Evolutionary conservation across 2,113 vertebrate species (phyloP), one percentile per base, ranked within the genome.

Genomic region (Xiphophorus maculatus): DNA sequence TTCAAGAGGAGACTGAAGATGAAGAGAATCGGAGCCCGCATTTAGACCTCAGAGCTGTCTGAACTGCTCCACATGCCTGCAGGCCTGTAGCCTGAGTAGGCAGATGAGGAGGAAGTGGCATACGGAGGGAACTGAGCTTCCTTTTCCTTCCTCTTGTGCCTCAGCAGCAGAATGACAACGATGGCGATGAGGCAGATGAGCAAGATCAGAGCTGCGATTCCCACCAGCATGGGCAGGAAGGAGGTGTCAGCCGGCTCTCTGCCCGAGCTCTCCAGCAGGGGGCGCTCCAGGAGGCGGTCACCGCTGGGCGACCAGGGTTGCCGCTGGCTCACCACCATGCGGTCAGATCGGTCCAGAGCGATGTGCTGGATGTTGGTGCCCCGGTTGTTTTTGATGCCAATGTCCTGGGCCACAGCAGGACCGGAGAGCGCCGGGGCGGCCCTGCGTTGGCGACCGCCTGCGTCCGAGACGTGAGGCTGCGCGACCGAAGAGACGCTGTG

Each of bases 1-100:
- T 80, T 62, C 42, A 62, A 58, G 37, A 32, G 42, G 61, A 58
- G 66, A n/a, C 25, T 48, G 75, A 48, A 61, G 14, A 74, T 74
- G 17, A 60, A 66, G 66, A 58, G 63, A 70, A 29, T 28, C 28
- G 0, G 1, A 69, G 4, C 54, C 32, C 37, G n/a, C 48, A 65
- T 74, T 80, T 93, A 94, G 74, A 94, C 94, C 84, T 96, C 93
- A 0, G 94, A 95, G 83, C 91, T 95, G 89, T 94, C 93, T 19
- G 84, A 69, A 35, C 76, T 82, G 75, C 87, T 82, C 35, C 81
- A 80, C 51, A 82, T 80, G 48, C 88, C 78, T 10, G 65, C 15
- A 2, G 90, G 72, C 42, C 88, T 93, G 87, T 83, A 87, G 73
- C 87, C 88, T 22, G 58, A 74, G 79, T 95, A 95, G 60, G 93